Base-by-base conservation (phyloP, 2,797 vertebrate species). In the Phoebastria nigripes region DNA sequence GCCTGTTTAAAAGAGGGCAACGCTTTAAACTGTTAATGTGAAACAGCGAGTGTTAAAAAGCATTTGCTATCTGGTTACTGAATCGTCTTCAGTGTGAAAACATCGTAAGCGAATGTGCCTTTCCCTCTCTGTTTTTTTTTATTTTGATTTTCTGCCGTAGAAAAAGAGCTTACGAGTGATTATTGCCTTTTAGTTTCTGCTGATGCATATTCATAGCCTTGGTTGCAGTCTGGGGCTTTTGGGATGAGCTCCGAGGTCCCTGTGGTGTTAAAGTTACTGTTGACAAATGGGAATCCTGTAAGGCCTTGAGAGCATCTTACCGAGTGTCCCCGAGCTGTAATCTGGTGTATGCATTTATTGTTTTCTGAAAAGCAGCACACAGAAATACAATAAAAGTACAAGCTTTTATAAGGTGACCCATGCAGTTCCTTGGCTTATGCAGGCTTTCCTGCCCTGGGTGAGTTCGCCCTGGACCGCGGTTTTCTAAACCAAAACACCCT, bases 401-500 rank as follows among this genome's bases (percentile, higher is more conserved):
- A 35, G 11, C 2, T 31, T 81, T 54, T 37, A 20, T 29, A 55
- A 70, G 14, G 8, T 9, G 8, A 29, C 29, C 37, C 1, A 0
- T 66, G 26, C 26, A 21, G 8, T 49, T 46, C 20, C 11, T 91
- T 73, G 70, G 7, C 28, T 90, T 73, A 41, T 0, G 0, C 25
- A 51, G 44, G 17, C 20, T 87, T 80, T 65, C 18, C n/a, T 73
- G 8, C 47, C n/a, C 9, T 33, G 29, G 2, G 1, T 28, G 44
- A 76, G 16, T 82, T 72, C 0, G 2, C 35, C 22, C 19, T 76
- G 21, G 14, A n/a, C 35, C 49, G 9, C 0, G 4, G 9, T 55
- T 65, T 87, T 61, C 65, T 46, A 41, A 69, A 52, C 12, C 11
- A 29, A 52, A 83, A 8, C 9, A 4, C 52, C 35, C 52, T 82